Base-by-base conservation (phyloP, 2,797 vertebrate genomes). In the Acanthurus tractus region DNA sequence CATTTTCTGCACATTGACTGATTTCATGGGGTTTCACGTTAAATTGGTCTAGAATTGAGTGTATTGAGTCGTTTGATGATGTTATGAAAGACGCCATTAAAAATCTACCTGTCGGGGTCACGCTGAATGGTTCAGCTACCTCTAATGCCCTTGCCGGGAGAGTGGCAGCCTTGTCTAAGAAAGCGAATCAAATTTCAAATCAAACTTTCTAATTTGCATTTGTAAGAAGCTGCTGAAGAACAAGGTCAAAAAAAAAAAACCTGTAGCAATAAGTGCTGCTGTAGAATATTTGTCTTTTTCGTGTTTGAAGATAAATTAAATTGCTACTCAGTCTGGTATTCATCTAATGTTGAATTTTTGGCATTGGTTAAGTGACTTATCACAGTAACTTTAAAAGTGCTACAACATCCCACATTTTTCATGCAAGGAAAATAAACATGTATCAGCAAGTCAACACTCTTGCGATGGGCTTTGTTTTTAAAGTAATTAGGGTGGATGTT, bases 61-160 rank as follows among this genome's bases (percentile, higher is more conserved):
- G 87, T 86, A 88, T 83, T 85, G 87, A 92, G 86, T 88, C 82
- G 66, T 89, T 93, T 93, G 90, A 93, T 91, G 84, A 89, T 89
- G 87, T 91, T 91, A 86, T 91, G 89, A 93, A 91, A 88, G 77
- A 90, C 80, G 63, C 74, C 73, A 90, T 93, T 92, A 87, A 83
- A 90, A 90, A 86, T 77, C 71, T 90, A 91, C 91, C 90, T 93
- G 86, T 82, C 59, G 59, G 81, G 88, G 89, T 90, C 88, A 92
- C 34, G 75, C 84, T 86, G 59, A 89, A 87, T 88, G 76, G 86
- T 86, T 88, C 79, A 76, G 80, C 64, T 78, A 80, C 61, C 78
- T 79, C 61, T 76, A 66, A 86, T 82, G 88, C 84, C 87, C 81
- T 91, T 87, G 85, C 42, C 9, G 71, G 66, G 70, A 86, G 64